These are phyloP conservation scores for Creontiades dilutus DNA, from an alignment of 2,888 invertebrate species.

Conservation along the genomic window DNA sequence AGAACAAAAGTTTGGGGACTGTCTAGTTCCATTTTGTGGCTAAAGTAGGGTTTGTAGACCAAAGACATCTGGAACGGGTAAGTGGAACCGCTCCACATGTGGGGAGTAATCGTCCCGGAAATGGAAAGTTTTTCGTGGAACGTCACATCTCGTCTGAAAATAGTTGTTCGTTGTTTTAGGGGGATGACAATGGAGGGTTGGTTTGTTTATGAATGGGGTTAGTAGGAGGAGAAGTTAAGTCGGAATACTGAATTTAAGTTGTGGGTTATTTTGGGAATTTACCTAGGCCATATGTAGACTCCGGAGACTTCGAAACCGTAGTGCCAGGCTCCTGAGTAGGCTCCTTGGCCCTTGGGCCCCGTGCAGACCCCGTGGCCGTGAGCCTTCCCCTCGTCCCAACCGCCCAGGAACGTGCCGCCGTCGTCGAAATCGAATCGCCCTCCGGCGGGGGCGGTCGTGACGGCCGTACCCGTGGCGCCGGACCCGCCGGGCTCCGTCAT, in stretches of 20 bases:
- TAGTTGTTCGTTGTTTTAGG: too few species aligned
- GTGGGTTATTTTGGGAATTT: background rate
- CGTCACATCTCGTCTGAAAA: too few species aligned
- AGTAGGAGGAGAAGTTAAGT: background rate
- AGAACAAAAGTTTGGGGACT: too few species aligned
- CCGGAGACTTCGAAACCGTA: slow-evolving; percentile 99
- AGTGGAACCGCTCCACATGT: too few species aligned
- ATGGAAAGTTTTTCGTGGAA: too few species aligned
- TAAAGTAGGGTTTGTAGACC: too few species aligned
- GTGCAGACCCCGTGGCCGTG: slow-evolving; percentile 99
- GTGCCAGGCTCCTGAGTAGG: slow-evolving; percentile 99
- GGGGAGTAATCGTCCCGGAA: too few species aligned
- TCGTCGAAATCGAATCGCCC: slow-evolving; percentile 99
- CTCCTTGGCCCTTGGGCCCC: slow-evolving; percentile 98
- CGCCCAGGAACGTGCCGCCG: slow-evolving; percentile 99
- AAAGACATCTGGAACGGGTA: too few species aligned
- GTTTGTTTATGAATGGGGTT: background rate
- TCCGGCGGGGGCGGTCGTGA: slow-evolving; percentile 91
- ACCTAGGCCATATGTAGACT: slow-evolving; percentile 99
- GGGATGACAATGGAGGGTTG: background rate
- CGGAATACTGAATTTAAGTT: too few species aligned
- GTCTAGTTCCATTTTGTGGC: too few species aligned
- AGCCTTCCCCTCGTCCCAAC: slow-evolving; percentile 99
- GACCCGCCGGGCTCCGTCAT: slow-evolving; percentile 78
- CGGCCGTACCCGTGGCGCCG: slow-evolving; percentile 80